Evolutionary conservation across 2,888 invertebrate species (phyloP).

Genomic region (Sinotaia quadrata): DNA sequence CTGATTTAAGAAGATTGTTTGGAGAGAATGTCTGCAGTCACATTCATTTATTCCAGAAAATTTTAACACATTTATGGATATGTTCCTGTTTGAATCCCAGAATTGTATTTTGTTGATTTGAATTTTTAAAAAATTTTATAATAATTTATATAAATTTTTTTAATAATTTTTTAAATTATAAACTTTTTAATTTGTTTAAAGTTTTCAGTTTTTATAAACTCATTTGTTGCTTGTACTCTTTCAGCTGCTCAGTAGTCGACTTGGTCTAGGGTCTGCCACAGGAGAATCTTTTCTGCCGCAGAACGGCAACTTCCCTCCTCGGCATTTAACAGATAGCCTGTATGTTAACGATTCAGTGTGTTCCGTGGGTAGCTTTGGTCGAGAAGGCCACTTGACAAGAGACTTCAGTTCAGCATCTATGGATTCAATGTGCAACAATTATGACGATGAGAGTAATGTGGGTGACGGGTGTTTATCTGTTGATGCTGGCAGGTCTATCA

Average conservation of each 20-base stretch:
- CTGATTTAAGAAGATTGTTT: too few relatives aligned
- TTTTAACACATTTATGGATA: too few relatives aligned
- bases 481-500: background rate
- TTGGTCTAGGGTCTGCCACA: conserved; percentile 8
- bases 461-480: background rate
- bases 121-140: too few relatives aligned
- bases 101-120: too few relatives aligned
- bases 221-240: background rate
- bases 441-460: background rate
- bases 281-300: background rate
- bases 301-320: background rate
- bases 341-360: conserved; percentile 12
- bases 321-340: conserved; percentile 5
- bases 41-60: too few relatives aligned
- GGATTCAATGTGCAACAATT: background rate
- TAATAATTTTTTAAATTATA: background rate
- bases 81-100: too few relatives aligned
- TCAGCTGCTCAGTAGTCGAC: conserved; percentile 18
- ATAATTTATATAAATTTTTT: too few relatives aligned
- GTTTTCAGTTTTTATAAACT: background rate
- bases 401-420: conserved; percentile 1
- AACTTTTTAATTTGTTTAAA: background rate
- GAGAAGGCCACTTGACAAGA: background rate
- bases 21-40: too few relatives aligned
- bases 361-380: conserved; percentile 15